A percentile compares a stretch with the other conserved stretches of the same genome.
These are phyloP conservation scores for Octonoba sinensis DNA, from an alignment of 2,888 invertebrate genomes.

Conservation along the genomic window DNA sequence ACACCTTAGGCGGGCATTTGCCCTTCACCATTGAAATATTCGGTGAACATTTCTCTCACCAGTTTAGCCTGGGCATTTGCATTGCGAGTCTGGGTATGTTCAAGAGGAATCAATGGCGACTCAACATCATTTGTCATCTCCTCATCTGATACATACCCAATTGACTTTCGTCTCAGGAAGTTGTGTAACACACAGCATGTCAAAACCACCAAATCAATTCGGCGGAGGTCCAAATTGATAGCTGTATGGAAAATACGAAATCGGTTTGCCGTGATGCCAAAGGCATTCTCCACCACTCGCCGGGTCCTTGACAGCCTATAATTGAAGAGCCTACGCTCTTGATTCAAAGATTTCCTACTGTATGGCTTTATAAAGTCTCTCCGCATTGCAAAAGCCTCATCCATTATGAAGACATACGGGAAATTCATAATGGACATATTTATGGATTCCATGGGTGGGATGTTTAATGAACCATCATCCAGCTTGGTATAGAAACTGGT, in stretches of 20 bases:
- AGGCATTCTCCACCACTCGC: not conserved
- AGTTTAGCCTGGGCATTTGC: not conserved
- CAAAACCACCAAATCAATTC: not conserved
- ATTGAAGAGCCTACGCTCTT: not conserved
- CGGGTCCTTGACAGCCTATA: not conserved
- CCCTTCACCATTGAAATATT: not conserved
- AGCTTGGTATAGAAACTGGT: not conserved
- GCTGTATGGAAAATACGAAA: constrained; percentile 1
- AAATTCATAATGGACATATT: not conserved
- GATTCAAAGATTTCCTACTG: not conserved
- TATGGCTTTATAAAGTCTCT: not conserved
- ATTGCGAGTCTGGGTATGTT: not conserved
- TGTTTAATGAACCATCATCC: not conserved
- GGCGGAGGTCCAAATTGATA: not conserved
- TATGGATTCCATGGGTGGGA: not conserved
- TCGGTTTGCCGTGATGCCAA: not conserved
- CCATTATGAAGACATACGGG: constrained; percentile 2
- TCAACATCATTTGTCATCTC: no score
- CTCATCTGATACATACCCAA: not conserved
- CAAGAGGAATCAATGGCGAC: not conserved
- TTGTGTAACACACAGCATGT: constrained; percentile 6
- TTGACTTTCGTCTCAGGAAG: not conserved
- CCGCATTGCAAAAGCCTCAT: constrained; percentile 5
- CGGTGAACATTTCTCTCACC: not conserved
- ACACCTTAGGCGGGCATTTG: no score